These are phyloP conservation scores for Hymenopus coronatus DNA, from an alignment of 2,888 invertebrate species.

Conservation along the genomic window DNA sequence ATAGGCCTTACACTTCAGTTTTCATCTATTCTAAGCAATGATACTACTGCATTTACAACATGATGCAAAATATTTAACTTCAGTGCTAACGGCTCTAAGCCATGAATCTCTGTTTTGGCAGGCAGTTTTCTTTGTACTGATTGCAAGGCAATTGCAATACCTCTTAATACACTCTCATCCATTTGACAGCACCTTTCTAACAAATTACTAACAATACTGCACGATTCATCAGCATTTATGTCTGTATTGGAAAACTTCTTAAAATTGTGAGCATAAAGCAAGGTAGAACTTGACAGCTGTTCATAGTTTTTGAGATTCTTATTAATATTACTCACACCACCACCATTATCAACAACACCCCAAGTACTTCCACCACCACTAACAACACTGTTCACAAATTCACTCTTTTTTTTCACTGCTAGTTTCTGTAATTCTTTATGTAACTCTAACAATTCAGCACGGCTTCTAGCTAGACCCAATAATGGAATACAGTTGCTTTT, in stretches of 20 bases:
- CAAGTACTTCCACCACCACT: not conserved
- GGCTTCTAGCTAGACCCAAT: slow-evolving; percentile 1
- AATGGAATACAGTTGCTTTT: not conserved
- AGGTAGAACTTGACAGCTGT: not conserved
- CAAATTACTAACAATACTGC: not conserved
- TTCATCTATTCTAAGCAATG: slow-evolving; percentile 4
- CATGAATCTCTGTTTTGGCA: not conserved
- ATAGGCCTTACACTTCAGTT: not conserved
- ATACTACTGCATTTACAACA: slow-evolving; percentile 12
- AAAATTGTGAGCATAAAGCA: not conserved
- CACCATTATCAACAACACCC: not conserved
- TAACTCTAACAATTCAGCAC: slow-evolving; percentile 15
- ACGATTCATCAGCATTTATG: not conserved
- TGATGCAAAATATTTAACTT: slow-evolving; percentile 18
- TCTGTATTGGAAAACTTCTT: not conserved
- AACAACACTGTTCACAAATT: not conserved
- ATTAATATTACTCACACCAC: not conserved
- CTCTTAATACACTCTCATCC: not conserved
- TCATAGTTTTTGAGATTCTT: not conserved
- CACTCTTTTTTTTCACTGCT: not conserved
- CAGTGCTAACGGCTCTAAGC: slow-evolving; percentile 16
- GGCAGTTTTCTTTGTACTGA: not conserved
- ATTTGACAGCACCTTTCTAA: not conserved
- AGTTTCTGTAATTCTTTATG: not conserved
- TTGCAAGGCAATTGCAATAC: not conserved